Evolutionary conservation across 2,888 invertebrate genomes (phyloP).

Genomic region (Allolobophora icterica): DNA sequence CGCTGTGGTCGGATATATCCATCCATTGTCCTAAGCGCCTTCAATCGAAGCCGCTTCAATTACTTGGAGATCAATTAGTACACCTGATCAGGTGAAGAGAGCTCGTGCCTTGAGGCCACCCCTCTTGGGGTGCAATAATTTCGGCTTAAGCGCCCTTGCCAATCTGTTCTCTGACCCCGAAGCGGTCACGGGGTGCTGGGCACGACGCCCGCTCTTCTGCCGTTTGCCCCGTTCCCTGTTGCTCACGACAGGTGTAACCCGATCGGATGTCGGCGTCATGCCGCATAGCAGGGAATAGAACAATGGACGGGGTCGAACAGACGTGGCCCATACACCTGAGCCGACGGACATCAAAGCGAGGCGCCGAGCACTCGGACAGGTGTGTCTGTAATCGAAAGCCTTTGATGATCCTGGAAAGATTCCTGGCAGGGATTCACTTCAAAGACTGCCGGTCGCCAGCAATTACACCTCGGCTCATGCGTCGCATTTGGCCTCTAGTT

Average conservation of each 20-base stretch:
- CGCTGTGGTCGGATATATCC: no score
- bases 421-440: not conserved
- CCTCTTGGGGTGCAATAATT: not conserved
- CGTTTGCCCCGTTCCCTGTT: not conserved
- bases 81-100: conserved; percentile 8
- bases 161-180: conserved; percentile 6
- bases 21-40: not conserved
- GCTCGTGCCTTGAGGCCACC: not conserved
- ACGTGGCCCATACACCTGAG: not conserved
- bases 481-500: not conserved
- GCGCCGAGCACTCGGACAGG: not conserved
- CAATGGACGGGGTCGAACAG: not conserved
- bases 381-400: not conserved
- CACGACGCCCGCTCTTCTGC: not conserved
- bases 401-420: not conserved
- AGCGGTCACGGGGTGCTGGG: conserved; percentile 11
- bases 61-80: not conserved
- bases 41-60: not conserved
- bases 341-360: not conserved
- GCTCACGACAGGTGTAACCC: not conserved
- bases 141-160: not conserved
- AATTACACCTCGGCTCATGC: not conserved
- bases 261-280: not conserved
- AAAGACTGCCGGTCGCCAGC: not conserved
- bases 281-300: not conserved